Evolutionary conservation across 2,888 invertebrate genomes (phyloP), one percentile per base, ranked within the genome.

Genomic region (Rhopalosiphum nymphaeae): DNA sequence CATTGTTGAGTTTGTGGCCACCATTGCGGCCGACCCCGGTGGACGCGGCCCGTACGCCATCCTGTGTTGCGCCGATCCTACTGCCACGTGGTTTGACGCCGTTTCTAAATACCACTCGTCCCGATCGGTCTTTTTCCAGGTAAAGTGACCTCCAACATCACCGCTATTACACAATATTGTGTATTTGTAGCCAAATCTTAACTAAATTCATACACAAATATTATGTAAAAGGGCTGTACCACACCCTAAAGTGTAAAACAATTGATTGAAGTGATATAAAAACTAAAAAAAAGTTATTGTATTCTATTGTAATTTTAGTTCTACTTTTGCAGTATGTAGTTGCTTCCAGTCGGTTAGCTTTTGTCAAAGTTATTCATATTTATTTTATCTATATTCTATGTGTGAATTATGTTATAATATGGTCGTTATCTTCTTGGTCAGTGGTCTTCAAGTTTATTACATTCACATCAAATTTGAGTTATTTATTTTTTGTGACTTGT

Each of bases 1-100:
- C 42, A 67, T 94, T 26, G 53, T 86, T 13, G 94, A 94, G 87
- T 94, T 94, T 53, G 94, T 91, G 90, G 94, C 94, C 53, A n/a
- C 94, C 11, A n/a, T 91, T 4, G 29, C 46, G 25, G 46, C 26
- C 26, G n/a, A 49, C 21, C 78, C 86, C 61, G n/a, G 56, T 1
- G n/a, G n/a, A 13, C 25, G 36, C 57, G 29, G 86, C 25, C 49
- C 90, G 61, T 91, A 94, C 94, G 86, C 49, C 29, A n/a, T 67
- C 5, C 61, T 94, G 42, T 94, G 91, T 25, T 86, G 94, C n/a
- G 86, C 91, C 94, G 91, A 94, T 25, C 94, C 94, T 10, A 67
- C 49, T 53, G 94, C 94, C 61, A 44, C 21, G 49, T 94, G 94
- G 94, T 94, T 94, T 16, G 86, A 91, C 7, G 25, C 21, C 53